These are phyloP conservation scores for Euzophera pinguis DNA, from an alignment of 2,888 invertebrate genomes.

Conservation along the genomic window DNA sequence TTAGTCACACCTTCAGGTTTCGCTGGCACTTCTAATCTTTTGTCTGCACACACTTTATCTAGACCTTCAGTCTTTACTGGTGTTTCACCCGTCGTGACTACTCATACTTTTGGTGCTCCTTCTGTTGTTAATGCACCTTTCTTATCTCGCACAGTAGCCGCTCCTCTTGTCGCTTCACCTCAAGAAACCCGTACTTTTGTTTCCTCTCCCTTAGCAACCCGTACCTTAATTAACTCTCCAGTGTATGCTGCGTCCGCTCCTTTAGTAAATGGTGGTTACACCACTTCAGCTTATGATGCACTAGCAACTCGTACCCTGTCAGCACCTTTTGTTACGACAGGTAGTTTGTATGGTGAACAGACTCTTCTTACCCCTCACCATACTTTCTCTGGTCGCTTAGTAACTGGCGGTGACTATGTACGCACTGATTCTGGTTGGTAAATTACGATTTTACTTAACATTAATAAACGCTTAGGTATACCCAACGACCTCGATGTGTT, in stretches of 20 bases:
- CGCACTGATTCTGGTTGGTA: neutral
- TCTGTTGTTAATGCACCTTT: neutral
- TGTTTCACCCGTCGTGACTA: neutral
- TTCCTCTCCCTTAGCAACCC: neutral
- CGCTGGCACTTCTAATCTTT: conserved; percentile 20
- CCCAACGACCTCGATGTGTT: neutral
- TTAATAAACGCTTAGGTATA: neutral
- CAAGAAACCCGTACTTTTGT: neutral
- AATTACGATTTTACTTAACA: neutral
- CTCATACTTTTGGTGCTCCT: neutral
- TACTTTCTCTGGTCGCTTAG: neutral
- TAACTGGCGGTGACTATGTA: neutral
- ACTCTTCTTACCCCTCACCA: neutral
- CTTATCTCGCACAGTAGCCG: neutral
- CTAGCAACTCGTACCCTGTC: neutral
- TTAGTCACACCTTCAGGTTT: conserved; percentile 24
- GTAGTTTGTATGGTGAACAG: neutral
- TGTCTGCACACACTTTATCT: neutral
- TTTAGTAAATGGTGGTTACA: neutral
- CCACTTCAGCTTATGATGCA: neutral
- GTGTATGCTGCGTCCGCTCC: conserved; percentile 15
- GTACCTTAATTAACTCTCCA: conserved; percentile 6
- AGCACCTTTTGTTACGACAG: neutral
- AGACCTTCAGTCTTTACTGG: neutral
- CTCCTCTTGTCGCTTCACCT: neutral